Evolutionary conservation across 37 sponge, comb jelly and placozoan genomes (phyloP).

Genomic region (Oscarella lobularis): DNA sequence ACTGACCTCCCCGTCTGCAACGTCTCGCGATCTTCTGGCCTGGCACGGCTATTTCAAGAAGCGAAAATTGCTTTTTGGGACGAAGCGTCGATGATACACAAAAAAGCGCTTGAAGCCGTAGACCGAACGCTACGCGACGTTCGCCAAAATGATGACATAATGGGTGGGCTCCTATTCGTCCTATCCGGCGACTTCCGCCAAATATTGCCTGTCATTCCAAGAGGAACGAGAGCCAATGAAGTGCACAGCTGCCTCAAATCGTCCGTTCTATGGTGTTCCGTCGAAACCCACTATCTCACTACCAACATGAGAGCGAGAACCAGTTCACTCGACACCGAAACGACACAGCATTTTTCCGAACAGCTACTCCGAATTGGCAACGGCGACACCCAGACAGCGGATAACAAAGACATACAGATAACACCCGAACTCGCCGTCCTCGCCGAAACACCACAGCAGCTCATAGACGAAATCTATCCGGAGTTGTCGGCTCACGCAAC

Average conservation of each 20-base stretch:
- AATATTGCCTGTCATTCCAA: slow-evolving; percentile 4
- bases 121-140: neutral
- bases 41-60: too few species aligned
- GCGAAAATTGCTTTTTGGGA: neutral
- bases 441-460: too few species aligned
- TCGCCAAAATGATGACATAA: neutral
- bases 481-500: too few species aligned
- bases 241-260: neutral
- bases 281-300: neutral
- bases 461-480: too few species aligned
- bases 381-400: neutral
- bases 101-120: neutral
- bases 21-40: neutral
- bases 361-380: neutral
- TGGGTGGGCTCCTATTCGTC: neutral
- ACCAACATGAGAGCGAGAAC: neutral
- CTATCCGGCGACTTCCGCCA: slow-evolving; percentile 4
- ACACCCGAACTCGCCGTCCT: too few species aligned
- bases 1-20: neutral
- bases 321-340: neutral
- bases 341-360: neutral
- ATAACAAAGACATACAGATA: too few species aligned
- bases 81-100: neutral
- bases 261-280: neutral
- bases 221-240: neutral